Evolutionary conservation across 2,113 vertebrate species (phyloP).

Genomic region (Bufo gargarizans): DNA sequence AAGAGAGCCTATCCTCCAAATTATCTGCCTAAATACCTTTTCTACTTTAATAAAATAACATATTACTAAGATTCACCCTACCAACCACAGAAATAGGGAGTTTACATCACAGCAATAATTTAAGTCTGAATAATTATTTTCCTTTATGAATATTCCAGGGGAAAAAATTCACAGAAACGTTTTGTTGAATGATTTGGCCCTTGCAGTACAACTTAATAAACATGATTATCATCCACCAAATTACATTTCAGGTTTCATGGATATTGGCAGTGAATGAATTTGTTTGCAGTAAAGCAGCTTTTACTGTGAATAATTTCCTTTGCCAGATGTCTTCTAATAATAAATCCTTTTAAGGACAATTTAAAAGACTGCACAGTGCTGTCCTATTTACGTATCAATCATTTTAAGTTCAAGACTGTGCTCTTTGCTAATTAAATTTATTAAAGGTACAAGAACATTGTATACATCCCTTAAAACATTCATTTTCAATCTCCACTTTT

Average conservation of each 20-base stretch:
- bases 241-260: constrained; percentile 26
- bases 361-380: constrained; percentile 28
- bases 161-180: neutral
- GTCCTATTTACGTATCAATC: constrained; percentile 57
- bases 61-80: no score
- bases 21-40: no score
- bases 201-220: constrained; percentile 1
- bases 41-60: no score
- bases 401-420: constrained; percentile 27
- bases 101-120: neutral
- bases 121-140: neutral
- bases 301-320: constrained; percentile 61
- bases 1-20: no score
- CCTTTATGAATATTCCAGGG: neutral
- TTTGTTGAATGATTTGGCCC: neutral
- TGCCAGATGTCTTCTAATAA: constrained; percentile 63
- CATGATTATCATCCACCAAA: neutral
- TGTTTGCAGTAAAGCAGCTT: constrained; percentile 58
- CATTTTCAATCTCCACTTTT: neutral
- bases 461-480: constrained; percentile 34
- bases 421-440: constrained; percentile 55
- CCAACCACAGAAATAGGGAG: no score
- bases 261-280: constrained; percentile 23
- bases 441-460: constrained; percentile 41
- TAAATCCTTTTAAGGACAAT: constrained; percentile 54